A percentile compares a stretch with the other conserved stretches of the same genome.
Conservation (phyloP, 2,797 vertebrate species). For the Poecilia gillii region DNA sequence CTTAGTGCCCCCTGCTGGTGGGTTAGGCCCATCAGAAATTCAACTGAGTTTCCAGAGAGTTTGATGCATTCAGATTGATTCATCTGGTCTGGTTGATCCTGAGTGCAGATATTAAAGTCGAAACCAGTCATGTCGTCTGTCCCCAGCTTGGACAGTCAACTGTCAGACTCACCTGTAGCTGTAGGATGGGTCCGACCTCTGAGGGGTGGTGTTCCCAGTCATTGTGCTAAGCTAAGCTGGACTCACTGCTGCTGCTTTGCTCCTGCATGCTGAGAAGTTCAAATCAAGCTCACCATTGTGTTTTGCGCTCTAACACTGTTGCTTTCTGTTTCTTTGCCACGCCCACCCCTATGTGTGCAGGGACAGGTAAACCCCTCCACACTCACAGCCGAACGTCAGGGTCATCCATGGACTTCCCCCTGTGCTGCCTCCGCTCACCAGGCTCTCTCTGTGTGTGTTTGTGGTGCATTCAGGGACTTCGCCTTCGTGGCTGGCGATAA, state of each 20-base stretch:
- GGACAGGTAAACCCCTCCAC: conserved; percentile 87
- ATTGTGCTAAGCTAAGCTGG: conserved; percentile 19
- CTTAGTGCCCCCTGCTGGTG: neutral
- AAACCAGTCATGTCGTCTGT: neutral
- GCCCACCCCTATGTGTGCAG: conserved; percentile 80
- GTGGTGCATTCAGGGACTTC: conserved; percentile 86
- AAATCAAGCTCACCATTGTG: conserved; percentile 21
- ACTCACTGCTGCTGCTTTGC: neutral
- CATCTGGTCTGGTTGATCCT: neutral
- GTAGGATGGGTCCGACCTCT: neutral
- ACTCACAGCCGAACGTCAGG: conserved; percentile 22
- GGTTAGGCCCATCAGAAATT: neutral
- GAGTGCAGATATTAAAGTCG: neutral
- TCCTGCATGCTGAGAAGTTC: conserved; percentile 15
- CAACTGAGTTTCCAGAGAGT: neutral
- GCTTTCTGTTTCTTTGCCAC: conserved; percentile 67
- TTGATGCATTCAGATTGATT: neutral
- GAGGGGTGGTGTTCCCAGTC: neutral
- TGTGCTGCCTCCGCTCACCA: neutral
- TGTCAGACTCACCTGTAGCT: neutral
- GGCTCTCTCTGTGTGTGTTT: conserved; percentile 17
- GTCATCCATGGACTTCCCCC: conserved; percentile 7
- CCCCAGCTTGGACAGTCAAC: neutral
- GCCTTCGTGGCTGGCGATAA: conserved; percentile 96
- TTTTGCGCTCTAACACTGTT: conserved; percentile 50